Evolutionary conservation across 2,113 vertebrate species (phyloP), one percentile per base, ranked within the genome.

Genomic region (Phyllostomus hastatus): DNA sequence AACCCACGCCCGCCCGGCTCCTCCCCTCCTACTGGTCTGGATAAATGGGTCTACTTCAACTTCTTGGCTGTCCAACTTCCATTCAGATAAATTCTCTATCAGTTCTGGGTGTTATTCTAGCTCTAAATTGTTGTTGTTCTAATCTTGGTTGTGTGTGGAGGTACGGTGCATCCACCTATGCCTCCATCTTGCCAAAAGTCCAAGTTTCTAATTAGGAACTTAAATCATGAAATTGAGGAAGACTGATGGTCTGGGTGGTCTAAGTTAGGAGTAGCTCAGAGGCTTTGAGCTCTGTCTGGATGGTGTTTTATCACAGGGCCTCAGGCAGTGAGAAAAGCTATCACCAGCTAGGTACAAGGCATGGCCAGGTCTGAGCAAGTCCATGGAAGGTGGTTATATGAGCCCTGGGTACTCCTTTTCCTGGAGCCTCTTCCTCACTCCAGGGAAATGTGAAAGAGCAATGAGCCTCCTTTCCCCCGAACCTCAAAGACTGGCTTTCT

Each of bases 161-260:
- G 38, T 41, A 41, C 38, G 4, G 38, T 41, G 38, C 38, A 41
- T 41, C 38, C 38, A 41, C 38, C 38, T 41, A 41, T 41, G 38
- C 4, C 38, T 41, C 38, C 38, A 41, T 41, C 38, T 41, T 41
- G 38, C 38, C 38, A 4, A 4, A 41, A 41, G 38, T 41, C 38
- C 38, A 50, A 80, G 7, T 89, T 96, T 95, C 57, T 38, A 89
- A 88, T 88, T 70, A 94, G 22, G 43, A 70, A 41, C 35, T 89
- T 90, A 87, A 33, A 64, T 86, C 38, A 76, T 46, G 10, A 87
- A 86, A 33, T 73, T 75, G 43, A 50, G 10, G 35, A 90, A 14
- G 24, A 38, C 19, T 33, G 38, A 43, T 43, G 70, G 14, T 54
- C n/a, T 73, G 19, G 26, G 4, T 57, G 24, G 20, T 15, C 17